Evolutionary conservation across 2,888 invertebrate genomes (phyloP), one percentile per base, ranked within the genome.

Genomic region (Coremacera marginata): DNA sequence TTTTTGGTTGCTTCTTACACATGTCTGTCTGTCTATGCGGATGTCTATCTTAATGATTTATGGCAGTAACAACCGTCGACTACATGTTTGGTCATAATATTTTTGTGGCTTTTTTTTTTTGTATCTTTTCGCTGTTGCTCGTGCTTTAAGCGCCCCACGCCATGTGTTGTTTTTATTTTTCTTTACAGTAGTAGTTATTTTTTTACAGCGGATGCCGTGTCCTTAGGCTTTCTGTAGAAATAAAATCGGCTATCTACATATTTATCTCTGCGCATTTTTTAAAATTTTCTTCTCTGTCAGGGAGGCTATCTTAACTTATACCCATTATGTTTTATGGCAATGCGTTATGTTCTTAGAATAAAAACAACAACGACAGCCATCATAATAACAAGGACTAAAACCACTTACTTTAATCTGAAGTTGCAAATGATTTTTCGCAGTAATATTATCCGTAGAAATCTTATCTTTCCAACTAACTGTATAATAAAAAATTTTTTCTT

Each of bases 291-390:
- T 11, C 44, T 3, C 68, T 68, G 68, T 68, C 68, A 68, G 44
- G 44, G 44, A 44, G 68, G 22, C 27, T 68, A 68, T 68, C 68
- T 68, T 68, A 51, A 68, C 68, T 68, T 68, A 68, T 68, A 51
- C 68, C 44, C 68, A 51, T 68, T 68, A 68, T 68, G 52, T 68
- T 68, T 68, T 68, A 68, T 68, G 68, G 25, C 68, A 68, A 52
- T 25, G 68, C 22, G 49, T 51, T 27, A n/a, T 65, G 25, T 65
- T 34, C 31, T 51, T 14, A 37, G 5, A 16, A 4, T 31, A 14
- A 34, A 63, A 14, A 60, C 8, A 60, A 55, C 19, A 19, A 25
- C 22, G 19, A 14, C 14, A 14, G 44, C 11, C 2, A 2, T 44
- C 44, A 44, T 44, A 44, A 44, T 44, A 44, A 44, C 44, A 44